Evolutionary conservation across 2,113 vertebrate genomes (phyloP), one percentile per base, ranked within the genome.

Genomic region (Indri indri): DNA sequence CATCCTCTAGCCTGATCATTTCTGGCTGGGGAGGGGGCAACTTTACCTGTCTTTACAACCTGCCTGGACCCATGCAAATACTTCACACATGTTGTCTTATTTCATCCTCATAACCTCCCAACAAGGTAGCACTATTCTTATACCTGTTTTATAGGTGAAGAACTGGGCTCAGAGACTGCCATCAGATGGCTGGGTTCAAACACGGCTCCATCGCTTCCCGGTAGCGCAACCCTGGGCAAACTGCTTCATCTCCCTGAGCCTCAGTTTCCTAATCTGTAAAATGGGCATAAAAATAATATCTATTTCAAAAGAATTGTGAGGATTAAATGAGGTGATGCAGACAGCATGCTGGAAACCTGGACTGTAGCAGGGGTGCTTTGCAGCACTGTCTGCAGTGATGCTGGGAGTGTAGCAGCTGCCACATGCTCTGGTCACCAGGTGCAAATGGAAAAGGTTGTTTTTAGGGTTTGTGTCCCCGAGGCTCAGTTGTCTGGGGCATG

Each of bases 21-120:
- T 71, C 88, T 23, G 34, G 12, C 34, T 8, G 3, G 52, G 40
- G 61, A n/a, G 17, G 65, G n/a, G 68, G 5, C 81, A 12, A 1
- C 40, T 3, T 40, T 32, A 32, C 57, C 37, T 34, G 27, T 34
- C 40, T 59, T 47, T 45, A n/a, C 16, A 59, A 23, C 54, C 61
- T 42, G 9, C 73, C n/a, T 16, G 23, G 42, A 32, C 37, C 30
- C 12, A 0, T 3, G 1, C 6, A 8, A 25, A 22, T 3, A 5
- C 50, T 54, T 40, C 4, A 63, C 10, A 2, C 22, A 1, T 3
- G 3, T 11, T 23, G 12, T 18, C 68, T 37, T 20, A 25, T 23
- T 81, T 40, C 59, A 74, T 17, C 4, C 57, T 16, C 18, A 11
- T 16, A 18, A 25, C 40, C 11, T 27, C 18, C 66, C n/a, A 17